A percentile compares a stretch with the other conserved stretches of the same genome.
These are phyloP conservation scores for Anarrhichthys ocellatus DNA, from an alignment of 2,113 vertebrate species.

Conservation along the genomic window DNA sequence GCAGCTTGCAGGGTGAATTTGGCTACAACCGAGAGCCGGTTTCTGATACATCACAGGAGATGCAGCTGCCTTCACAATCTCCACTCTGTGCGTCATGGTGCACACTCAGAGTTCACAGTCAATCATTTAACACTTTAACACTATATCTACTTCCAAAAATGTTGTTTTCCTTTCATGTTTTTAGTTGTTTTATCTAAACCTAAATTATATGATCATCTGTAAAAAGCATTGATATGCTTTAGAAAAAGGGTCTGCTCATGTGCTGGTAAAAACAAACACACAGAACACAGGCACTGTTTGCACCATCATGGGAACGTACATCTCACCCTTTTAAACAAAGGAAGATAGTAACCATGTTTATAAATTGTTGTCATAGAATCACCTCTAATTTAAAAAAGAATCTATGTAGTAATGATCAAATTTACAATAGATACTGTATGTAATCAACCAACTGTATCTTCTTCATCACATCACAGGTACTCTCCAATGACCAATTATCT, in stretches of 20 bases:
- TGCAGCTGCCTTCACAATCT: slow-evolving; percentile 44
- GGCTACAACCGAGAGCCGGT: slow-evolving; percentile 22
- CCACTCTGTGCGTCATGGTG: slow-evolving; percentile 33
- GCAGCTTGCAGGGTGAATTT: slow-evolving; percentile 40
- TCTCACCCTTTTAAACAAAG: not conserved
- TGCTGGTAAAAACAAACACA: not conserved
- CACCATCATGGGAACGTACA: not conserved
- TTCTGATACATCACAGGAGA: slow-evolving; percentile 27
- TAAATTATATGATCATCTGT: not conserved
- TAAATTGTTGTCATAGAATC: not conserved
- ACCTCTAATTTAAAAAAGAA: not conserved
- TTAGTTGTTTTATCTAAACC: no score
- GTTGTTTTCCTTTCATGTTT: not conserved
- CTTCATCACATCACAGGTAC: not conserved
- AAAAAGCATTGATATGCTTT: not conserved
- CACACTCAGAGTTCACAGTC: slow-evolving; percentile 9
- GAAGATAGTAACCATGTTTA: not conserved
- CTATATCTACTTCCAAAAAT: slow-evolving; percentile 7
- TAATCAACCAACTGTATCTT: not conserved
- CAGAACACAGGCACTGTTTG: not conserved
- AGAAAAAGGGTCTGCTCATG: not conserved
- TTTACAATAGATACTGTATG: not conserved
- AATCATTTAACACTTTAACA: slow-evolving; percentile 12
- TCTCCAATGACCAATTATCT: not conserved
- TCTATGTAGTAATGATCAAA: not conserved